Base-by-base conservation (phyloP, 2,888 invertebrate species). In the Phalera bucephala region DNA sequence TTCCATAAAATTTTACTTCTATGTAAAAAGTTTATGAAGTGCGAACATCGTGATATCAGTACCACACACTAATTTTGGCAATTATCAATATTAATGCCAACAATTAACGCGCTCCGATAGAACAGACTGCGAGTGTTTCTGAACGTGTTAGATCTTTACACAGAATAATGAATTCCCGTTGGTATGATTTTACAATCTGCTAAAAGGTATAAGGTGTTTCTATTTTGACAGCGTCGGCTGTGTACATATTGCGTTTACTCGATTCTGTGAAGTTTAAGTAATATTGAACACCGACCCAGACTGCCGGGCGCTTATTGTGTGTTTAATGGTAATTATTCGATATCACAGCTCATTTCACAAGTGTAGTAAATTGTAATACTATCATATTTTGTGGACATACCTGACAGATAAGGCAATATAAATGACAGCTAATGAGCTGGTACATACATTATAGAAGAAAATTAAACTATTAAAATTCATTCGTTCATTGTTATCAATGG, bases 31-130 rank as follows among this genome's bases (percentile, higher is more conserved):
- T 58, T 64, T 58, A 61, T 60, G 47, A 75, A 71, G 80, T 76
- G 82, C 69, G 78, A 83, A 70, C 62, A 69, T 72, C 72, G 74
- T 67, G 81, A 82, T 81, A 82, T 80, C 80, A 82, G 72, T 70
- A 45, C 70, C 62, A 55, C 51, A 54, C 51, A 63, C 71, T 70
- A 75, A 80, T 83, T 78, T 61, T 52, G 53, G 47, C 64, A 72
- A 77, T 85, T 84, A 81, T 56, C 58, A 54, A 64, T 62, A 78
- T 80, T 79, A 76, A 64, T 65, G 53, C 51, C 43, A 39, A 44
- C 57, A 70, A 75, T 83, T 81, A 77, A 66, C 71, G 60, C 54
- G 45, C 45, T 38, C 52, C 36, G 49, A 41, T 39, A 35, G 44
- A 63, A 62, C 53, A 56, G 51, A 60, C 46, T 41, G 28, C 40